Evolutionary conservation across 92 coral and sea anemone species (phyloP), one percentile per base, ranked within the genome.

Genomic region (Zoanthus sansibaricus): DNA sequence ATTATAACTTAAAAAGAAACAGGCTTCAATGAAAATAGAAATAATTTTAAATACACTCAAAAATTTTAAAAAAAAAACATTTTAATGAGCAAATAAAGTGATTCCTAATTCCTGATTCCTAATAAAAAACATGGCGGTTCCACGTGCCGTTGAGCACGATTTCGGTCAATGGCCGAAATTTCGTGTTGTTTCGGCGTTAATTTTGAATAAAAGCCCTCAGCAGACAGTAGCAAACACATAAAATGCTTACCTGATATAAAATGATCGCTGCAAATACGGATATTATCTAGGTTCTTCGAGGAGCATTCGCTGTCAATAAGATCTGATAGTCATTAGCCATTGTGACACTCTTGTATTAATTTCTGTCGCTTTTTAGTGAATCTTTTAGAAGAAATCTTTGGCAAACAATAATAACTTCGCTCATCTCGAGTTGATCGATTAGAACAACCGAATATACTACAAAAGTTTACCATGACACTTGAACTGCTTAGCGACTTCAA

Each of bases 191-290:
- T 75, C 79, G 54, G 54, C 79, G 37, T 76, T 25, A 75, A 47
- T 75, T 48, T 16, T 52, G 66, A 30, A 42, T 55, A 42, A 32
- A 51, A 77, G n/a, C 47, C 46, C 18, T 32, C 45, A 55, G 6
- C 69, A 16, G 44, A 52, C 67, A 52, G 6, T 51, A 76, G 4
- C 5, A 17, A 51, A 30, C 20, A 30, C 62, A 49, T 49, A 7
- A n/a, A 12, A 16, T 75, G 17, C 64, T 49, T 88, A 83, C 91
- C 87, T 88, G 91, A 51, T 73, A 88, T 88, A 66, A 88, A 88
- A 82, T 88, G 91, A 51, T 87, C 87, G 56, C 92, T 90, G 89
- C 86, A 79, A 55, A 90, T 77, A 71, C 92, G 86, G 73, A 73
- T 51, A 31, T 72, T 73, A 25, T 71, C 72, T 13, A 71, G 51